These are phyloP conservation scores for Campopleginae sp. DNA, from an alignment of 2,888 invertebrate genomes.

Conservation along the genomic window DNA sequence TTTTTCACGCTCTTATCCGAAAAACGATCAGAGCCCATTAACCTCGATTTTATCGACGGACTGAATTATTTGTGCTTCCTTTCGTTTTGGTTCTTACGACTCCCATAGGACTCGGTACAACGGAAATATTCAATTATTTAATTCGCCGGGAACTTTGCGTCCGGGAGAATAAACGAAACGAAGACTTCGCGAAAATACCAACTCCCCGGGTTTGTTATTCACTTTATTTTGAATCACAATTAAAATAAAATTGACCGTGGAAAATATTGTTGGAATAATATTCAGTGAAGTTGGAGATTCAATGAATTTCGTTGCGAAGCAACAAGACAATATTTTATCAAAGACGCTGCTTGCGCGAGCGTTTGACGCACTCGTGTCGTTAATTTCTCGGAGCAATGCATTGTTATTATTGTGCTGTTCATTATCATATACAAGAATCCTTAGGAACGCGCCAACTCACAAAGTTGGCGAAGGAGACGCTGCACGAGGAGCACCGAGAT, in stretches of 20 bases:
- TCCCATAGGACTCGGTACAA: not conserved
- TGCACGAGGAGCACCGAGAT: constrained; percentile 48
- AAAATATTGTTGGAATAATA: not conserved
- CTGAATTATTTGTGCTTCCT: constrained; percentile 41
- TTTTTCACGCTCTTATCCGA: constrained; percentile 52
- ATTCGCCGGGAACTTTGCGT: not conserved
- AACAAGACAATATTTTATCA: not conserved
- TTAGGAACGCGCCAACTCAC: constrained; percentile 23
- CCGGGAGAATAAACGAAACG: not conserved
- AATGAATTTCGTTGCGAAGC: not conserved
- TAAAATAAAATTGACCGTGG: not conserved
- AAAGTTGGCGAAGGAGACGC: constrained; percentile 33
- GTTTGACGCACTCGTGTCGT: not conserved
- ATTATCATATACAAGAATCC: constrained; percentile 43
- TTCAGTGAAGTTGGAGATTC: not conserved
- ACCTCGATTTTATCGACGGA: constrained; percentile 55
- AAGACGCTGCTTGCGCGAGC: not conserved
- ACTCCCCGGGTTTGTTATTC: not conserved
- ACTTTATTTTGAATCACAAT: not conserved
- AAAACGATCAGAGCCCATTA: constrained; percentile 60
- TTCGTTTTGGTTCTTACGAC: not conserved
- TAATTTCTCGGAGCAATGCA: constrained; percentile 9
- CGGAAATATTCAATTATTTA: not conserved
- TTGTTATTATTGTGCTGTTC: constrained; percentile 44
- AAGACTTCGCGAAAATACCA: not conserved